phyloP scores from a whole-genome alignment of 2,888 invertebrate species.

The Drosophila acutilabella region DNA sequence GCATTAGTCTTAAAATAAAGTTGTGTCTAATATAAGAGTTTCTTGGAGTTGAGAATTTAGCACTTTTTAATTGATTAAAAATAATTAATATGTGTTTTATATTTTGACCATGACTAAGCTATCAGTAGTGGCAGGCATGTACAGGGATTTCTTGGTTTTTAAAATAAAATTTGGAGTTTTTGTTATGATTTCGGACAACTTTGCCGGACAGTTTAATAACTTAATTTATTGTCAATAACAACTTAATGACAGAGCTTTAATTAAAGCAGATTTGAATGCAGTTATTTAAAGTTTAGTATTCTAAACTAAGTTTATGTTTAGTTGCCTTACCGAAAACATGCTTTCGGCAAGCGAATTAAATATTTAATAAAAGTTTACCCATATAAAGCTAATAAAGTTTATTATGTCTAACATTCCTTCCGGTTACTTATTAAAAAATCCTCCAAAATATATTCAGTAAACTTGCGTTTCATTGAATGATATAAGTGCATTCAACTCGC shows the following conservation, averaged over 20 bases:
- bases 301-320: no score
- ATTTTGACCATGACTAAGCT: not conserved
- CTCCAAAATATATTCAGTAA: slow-evolving; percentile 2
- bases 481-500: slow-evolving; percentile 28
- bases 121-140: not conserved
- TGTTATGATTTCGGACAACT: no score
- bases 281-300: no score
- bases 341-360: no score
- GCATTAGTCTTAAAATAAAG: not conserved
- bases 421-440: not conserved
- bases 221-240: no score
- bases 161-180: no score
- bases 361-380: no score
- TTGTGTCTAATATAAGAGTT: slow-evolving; percentile 4
- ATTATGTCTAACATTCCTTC: not conserved
- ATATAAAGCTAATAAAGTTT: not conserved
- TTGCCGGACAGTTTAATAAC: no score
- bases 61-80: not conserved
- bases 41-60: not conserved
- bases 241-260: no score
- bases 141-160: no score
- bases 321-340: no score
- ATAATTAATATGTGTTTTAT: not conserved
- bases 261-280: no score
- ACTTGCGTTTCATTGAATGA: slow-evolving; percentile 8